Conservation (phyloP, 1,140 invertebrate genomes). For the Schlechtendalia chinensis region DNA sequence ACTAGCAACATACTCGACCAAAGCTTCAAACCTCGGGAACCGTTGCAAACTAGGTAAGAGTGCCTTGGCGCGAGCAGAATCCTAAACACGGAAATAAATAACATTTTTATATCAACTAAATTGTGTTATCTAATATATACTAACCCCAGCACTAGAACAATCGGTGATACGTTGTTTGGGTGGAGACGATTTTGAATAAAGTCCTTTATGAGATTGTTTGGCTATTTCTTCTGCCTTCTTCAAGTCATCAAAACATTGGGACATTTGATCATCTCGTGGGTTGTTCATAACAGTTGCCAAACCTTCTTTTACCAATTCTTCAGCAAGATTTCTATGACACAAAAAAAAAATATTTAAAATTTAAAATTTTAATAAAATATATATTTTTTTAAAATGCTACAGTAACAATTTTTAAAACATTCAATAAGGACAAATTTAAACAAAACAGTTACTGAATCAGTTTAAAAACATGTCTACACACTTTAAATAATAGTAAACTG, state of each 20-base stretch:
- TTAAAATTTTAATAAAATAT: neutral
- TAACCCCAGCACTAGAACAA: conserved; percentile 48
- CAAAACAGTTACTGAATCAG: too few species aligned
- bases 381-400: too few species aligned
- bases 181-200: conserved; percentile 43
- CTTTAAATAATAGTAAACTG: too few species aligned
- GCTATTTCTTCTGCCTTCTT: conserved; percentile 91
- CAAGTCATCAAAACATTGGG: conserved; percentile 90
- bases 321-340: conserved; percentile 81
- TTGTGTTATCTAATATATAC: neutral
- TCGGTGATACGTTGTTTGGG: conserved; percentile 48
- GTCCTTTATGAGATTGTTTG: conserved; percentile 64
- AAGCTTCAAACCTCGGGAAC: conserved; percentile 66
- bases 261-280: conserved; percentile 91
- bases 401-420: too few species aligned
- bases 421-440: too few species aligned
- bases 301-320: conserved; percentile 89
- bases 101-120: neutral
- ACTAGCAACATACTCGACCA: conserved; percentile 54
- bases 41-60: conserved; percentile 49
- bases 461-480: too few species aligned
- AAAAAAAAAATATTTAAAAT: neutral
- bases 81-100: conserved; percentile 20
- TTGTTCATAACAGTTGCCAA: conserved; percentile 89
- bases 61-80: conserved; percentile 48